These are phyloP conservation scores for Columba livia DNA, from an alignment of 2,113 vertebrate species.

Conservation along the genomic window DNA sequence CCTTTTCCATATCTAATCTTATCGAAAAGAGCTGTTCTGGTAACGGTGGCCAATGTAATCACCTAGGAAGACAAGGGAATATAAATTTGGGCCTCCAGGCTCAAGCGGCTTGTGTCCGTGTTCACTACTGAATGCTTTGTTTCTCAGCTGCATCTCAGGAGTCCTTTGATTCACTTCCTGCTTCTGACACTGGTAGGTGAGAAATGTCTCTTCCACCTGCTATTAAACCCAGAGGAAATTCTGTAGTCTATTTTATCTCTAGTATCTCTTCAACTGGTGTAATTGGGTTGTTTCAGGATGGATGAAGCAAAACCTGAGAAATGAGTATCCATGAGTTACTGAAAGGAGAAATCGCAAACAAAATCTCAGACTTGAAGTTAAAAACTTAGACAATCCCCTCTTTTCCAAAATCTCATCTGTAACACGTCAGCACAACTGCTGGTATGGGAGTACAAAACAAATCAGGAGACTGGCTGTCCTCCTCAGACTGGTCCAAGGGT, in stretches of 20 bases:
- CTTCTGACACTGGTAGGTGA: conserved; percentile 20
- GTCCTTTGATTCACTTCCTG: conserved; percentile 29
- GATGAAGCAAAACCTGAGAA: conserved; percentile 6
- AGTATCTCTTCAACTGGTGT: conserved; percentile 20
- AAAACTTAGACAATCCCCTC: background rate
- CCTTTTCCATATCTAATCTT: background rate
- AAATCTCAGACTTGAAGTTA: background rate
- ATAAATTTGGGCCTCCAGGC: background rate
- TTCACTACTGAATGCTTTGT: background rate
- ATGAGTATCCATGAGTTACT: background rate
- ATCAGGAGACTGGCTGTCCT: background rate
- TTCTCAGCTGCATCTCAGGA: background rate
- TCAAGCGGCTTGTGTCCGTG: background rate
- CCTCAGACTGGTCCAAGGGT: background rate
- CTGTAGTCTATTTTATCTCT: conserved; percentile 10
- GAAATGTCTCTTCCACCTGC: conserved; percentile 30
- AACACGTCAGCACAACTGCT: background rate
- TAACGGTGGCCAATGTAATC: background rate
- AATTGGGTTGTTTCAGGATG: conserved; percentile 29
- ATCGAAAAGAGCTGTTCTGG: background rate
- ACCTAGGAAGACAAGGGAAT: background rate
- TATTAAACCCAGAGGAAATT: background rate
- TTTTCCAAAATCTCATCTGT: background rate
- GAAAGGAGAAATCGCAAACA: conserved; percentile 14
- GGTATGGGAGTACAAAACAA: background rate